Evolutionary conservation across 2,113 vertebrate species (phyloP), one percentile per base, ranked within the genome.

Genomic region (Muntiacus muntjak): DNA sequence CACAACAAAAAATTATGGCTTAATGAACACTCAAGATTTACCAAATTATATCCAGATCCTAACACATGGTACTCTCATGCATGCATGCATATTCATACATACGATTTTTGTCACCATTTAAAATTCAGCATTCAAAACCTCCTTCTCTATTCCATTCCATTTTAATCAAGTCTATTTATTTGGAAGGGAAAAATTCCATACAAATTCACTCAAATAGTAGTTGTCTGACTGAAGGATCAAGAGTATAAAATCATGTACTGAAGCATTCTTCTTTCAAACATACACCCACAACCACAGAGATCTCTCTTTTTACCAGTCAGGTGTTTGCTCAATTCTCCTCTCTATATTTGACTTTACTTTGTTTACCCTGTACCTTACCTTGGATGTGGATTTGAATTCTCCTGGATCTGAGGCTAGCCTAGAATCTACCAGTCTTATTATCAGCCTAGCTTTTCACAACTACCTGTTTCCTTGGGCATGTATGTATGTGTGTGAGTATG

Each of bases 161-260:
- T 94, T 94, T 82, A 94, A 82, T 94, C 36, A 94, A 94, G 74
- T 67, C 36, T 82, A 47, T 88, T 81, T 82, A 55, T 94, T 57
- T 89, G 15, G n/a, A 88, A 67, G 74, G 15, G n/a, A 47, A 79
- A 82, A 82, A 87, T n/a, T 82, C 23, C 36, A 88, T 67, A 57
- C 50, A 64, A 94, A 52, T 89, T 67, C 25, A 2, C 43, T 82
- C 47, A 82, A 82, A 57, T 14, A 67, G 45, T 40, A 16, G 52
- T 81, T 81, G 85, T 76, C 17, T 82, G 58, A 82, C 26, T 36
- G 16, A 81, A 47, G 58, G 7, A 26, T 89, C 30, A 28, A 43
- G 64, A 89, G 36, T 67, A 82, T 54, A 26, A 89, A 82, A 55
- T 67, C 58, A 36, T 15, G 55, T 28, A 67, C 7, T 28, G 36